Evolutionary conservation across 2,888 invertebrate species (phyloP), one percentile per base, ranked within the genome.

Genomic region (Parasteatoda lunata): DNA sequence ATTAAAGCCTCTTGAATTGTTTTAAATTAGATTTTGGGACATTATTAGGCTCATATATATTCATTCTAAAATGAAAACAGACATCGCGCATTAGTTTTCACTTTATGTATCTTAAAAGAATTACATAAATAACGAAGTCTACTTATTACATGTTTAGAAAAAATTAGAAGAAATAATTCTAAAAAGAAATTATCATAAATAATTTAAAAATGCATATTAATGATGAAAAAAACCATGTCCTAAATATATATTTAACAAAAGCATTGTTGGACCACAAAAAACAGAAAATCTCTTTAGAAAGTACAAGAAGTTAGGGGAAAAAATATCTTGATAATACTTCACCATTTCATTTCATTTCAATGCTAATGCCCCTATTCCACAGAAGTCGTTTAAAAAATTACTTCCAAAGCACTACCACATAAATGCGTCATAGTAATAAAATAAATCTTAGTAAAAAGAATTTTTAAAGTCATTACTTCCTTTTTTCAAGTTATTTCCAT

Each of bases 401-500:
- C 49, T 65, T 9, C 11, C 48, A 52, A 77, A 45, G 49, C 66
- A 77, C 51, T 68, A 52, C 68, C 45, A 77, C 77, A 77, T 66
- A 77, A 77, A 77, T 68, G n/a, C 51, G 13, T 52, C 51, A 68
- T 77, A n/a, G 65, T 77, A 77, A 66, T 51, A 51, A 68, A 52
- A 77, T 77, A 68, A 66, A 45, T 68, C 52, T 49, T 64, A 15
- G 30, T 13, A 68, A 77, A 68, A 68, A 77, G 45, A 77, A 68
- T 68, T 65, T 76, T 8, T 64, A 77, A 68, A 52, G 45, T 52
- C 45, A 6, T 68, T 68, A 68, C 30, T 30, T 30, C 30, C 30
- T 30, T 48, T 77, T 68, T 52, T n/a, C 11, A 52, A 77, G 68
- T 77, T 68, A 66, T 77, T 52, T 77, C 4, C 15, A 11, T 47